Evolutionary conservation across 2,888 invertebrate genomes (phyloP), one percentile per base, ranked within the genome.

Genomic region (Drosophila bunnanda): DNA sequence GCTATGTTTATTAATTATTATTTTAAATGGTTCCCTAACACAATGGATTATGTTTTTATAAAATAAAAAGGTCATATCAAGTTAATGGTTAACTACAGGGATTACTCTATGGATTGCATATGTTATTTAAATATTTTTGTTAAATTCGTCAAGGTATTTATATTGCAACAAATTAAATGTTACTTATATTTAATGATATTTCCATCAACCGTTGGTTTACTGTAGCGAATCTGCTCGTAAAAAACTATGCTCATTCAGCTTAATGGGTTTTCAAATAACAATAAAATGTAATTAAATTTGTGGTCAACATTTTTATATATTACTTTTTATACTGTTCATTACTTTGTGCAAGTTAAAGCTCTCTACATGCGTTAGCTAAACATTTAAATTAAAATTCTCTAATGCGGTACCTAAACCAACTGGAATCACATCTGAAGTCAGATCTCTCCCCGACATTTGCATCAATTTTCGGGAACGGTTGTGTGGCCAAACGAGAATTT

Each of bases 251-350:
- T 12, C n/a, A 46, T 32, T 20, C 13, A 22, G 17, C 46, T 25
- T 34, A 57, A 57, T 57, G 22, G 25, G 9, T 17, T 57, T 57
- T 46, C n/a, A 34, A 57, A 57, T 57, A n/a, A 57, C 56, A 57
- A 57, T 54, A 28, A 54, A 54, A 54, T 36, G 25, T 38, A 53
- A 53, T 53, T 36, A 36, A 54, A 28, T n/a, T 12, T 54, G 53
- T 38, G 38, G 53, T 38, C 25, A 9, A 46, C n/a, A 32, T 22
- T 34, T 56, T 20, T 15, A 7, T 15, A 4, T 0, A 30, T 0
- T 4, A 22, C 22, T 53, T 53, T n/a, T 22, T n/a, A 12, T 53
- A 22, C 13, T 9, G 6, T 4, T 20, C 2, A 22, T 15, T 15
- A 20, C 9, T 15, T 32, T 50, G 20, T 15, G 15, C 9, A 50